A percentile compares a stretch with the other conserved stretches of the same genome.
Evolutionary conservation across 1,140 invertebrate genomes (phyloP).

Genomic region (Drosophila jambulina): DNA sequence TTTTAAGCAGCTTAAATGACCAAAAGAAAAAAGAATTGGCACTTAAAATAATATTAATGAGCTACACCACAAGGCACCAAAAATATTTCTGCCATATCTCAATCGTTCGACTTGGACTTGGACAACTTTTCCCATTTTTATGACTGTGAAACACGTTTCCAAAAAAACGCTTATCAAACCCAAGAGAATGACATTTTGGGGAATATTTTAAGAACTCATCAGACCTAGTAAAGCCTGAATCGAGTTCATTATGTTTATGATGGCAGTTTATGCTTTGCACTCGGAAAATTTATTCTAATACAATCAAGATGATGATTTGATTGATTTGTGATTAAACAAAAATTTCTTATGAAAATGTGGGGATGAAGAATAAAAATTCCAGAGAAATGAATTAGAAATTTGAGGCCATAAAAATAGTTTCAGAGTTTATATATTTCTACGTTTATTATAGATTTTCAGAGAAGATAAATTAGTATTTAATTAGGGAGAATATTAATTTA

Average conservation of each 20-base stretch:
- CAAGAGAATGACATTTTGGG: constrained; percentile 15
- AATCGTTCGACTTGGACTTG: constrained; percentile 7
- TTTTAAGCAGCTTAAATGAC: constrained; percentile 41
- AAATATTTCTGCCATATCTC: constrained; percentile 10
- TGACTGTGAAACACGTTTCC: constrained; percentile 25
- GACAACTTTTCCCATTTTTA: constrained; percentile 1
- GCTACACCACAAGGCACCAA: constrained; percentile 8
- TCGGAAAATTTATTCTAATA: constrained; percentile 16
- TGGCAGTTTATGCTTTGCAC: constrained; percentile 14
- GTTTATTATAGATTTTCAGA: not conserved
- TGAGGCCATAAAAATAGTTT: not conserved
- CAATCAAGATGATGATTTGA: constrained; percentile 11
- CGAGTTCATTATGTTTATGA: constrained; percentile 35
- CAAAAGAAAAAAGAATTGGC: constrained; percentile 7
- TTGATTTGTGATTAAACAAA: constrained; percentile 3
- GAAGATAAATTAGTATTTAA: not conserved
- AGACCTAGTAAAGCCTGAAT: constrained; percentile 10
- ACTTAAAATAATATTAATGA: constrained; percentile 37
- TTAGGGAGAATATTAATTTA: not conserved
- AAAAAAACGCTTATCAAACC: constrained; percentile 16
- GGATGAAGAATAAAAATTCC: not conserved
- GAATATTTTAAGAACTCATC: constrained; percentile 21
- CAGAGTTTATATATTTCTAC: not conserved
- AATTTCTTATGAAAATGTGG: constrained; percentile 3
- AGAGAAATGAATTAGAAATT: constrained; percentile 4